Evolutionary conservation across 2,113 vertebrate species (phyloP).

Genomic region (Madoqua kirkii): DNA sequence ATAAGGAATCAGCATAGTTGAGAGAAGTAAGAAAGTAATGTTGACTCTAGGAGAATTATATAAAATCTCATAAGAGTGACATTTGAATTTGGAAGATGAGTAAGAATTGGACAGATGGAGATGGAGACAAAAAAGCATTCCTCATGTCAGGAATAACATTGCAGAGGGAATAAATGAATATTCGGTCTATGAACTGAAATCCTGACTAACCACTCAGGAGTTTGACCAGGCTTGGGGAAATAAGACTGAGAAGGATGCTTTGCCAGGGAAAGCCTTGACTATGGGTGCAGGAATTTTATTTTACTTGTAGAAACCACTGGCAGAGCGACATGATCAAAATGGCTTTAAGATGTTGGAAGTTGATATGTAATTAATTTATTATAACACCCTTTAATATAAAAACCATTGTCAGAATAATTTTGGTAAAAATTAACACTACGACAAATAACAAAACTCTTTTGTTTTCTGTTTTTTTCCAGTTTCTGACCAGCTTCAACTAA

Average conservation of each 20-base stretch:
- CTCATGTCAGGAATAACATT: not conserved
- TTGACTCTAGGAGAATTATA: not conserved
- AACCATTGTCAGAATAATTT: not conserved
- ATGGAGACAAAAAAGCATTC: not conserved
- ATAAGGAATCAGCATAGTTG: not conserved
- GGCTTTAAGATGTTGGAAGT: not conserved
- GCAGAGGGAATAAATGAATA: not conserved
- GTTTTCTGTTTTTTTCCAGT: not conserved
- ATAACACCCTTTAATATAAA: not conserved
- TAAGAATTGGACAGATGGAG: not conserved
- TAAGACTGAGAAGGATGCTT: not conserved
- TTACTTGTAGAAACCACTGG: not conserved
- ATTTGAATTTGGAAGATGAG: not conserved
- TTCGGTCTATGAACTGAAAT: not conserved
- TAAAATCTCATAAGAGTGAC: not conserved
- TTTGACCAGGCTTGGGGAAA: not conserved
- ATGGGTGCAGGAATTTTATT: not conserved
- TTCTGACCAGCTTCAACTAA: not conserved
- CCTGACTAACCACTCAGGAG: not conserved
- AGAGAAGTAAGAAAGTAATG: not conserved
- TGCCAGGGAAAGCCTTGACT: not conserved
- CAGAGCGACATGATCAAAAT: not conserved
- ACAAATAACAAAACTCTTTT: not conserved
- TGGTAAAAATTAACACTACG: not conserved
- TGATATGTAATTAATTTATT: not conserved